These are phyloP conservation scores for Paramisgurnus dabryanus DNA, from an alignment of 2,113 vertebrate species.

Conservation along the genomic window DNA sequence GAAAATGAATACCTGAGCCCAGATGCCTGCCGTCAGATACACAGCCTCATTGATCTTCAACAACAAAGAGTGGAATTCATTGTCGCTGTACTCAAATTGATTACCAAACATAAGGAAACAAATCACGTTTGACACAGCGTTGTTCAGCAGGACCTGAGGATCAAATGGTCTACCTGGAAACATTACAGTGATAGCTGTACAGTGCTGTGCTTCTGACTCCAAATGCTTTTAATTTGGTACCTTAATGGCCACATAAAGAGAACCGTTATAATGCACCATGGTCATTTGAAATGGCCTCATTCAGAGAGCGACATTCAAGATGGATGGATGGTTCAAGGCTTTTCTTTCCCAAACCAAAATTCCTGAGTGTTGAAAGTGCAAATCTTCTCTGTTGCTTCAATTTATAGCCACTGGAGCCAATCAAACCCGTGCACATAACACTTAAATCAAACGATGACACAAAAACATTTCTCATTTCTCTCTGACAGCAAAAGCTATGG, in stretches of 20 bases:
- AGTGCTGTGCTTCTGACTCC: neutral
- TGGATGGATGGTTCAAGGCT: constrained; percentile 75
- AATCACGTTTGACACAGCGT: constrained; percentile 79
- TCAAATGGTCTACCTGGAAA: constrained; percentile 76
- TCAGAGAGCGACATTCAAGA: constrained; percentile 70
- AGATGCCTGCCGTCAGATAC: constrained; percentile 41
- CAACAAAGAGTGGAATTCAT: constrained; percentile 72
- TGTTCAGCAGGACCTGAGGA: constrained; percentile 74
- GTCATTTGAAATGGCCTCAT: constrained; percentile 65
- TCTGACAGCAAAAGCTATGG: no score
- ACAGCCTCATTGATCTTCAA: constrained; percentile 60
- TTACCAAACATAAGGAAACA: constrained; percentile 78
- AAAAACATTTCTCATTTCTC: no score
- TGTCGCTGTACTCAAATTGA: constrained; percentile 75
- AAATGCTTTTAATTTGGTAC: no score
- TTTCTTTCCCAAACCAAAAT: constrained; percentile 80
- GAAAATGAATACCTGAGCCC: no score
- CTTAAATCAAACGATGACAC: neutral
- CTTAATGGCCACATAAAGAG: no score
- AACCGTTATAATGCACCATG: constrained; percentile 63
- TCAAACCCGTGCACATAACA: constrained; percentile 61
- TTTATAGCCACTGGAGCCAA: constrained; percentile 57
- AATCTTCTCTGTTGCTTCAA: constrained; percentile 80
- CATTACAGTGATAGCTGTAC: neutral
- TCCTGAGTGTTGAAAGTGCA: constrained; percentile 74